Evolutionary conservation across 2,797 vertebrate species (phyloP).

Genomic region (Lemur catta): DNA sequence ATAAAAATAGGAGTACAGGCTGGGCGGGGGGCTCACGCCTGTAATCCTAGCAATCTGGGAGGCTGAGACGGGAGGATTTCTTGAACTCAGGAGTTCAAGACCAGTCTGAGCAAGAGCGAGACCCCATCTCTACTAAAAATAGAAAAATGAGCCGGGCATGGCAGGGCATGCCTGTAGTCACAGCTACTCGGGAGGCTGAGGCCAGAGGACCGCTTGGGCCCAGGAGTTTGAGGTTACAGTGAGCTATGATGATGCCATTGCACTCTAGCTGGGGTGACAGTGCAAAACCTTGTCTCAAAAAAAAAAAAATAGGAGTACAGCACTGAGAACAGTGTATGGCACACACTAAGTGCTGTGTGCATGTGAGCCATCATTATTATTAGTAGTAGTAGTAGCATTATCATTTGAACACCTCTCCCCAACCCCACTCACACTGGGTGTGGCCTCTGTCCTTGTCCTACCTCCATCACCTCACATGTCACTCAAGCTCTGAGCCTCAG

Average conservation of each 20-base stretch:
- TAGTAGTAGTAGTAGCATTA: no score
- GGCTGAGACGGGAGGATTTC: not conserved
- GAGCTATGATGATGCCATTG: not conserved
- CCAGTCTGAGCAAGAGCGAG: not conserved
- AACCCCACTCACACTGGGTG: fast-evolving
- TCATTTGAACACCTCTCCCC: not conserved
- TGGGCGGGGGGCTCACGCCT: not conserved
- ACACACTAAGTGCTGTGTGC: not conserved
- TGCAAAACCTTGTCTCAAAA: not conserved
- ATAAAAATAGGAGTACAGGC: fast-evolving
- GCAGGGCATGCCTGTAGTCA: not conserved
- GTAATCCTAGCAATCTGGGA: not conserved
- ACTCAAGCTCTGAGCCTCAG: not conserved
- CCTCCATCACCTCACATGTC: no score
- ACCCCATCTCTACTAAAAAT: not conserved
- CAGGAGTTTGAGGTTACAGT: not conserved
- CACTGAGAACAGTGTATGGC: fast-evolving
- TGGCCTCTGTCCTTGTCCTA: not conserved
- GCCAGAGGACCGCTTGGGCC: no score
- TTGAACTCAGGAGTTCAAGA: not conserved
- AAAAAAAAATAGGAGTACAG: fast-evolving
- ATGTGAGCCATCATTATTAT: not conserved
- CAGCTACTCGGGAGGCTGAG: not conserved
- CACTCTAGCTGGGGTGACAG: not conserved
- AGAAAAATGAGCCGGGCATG: not conserved